A percentile compares a stretch with the other conserved stretches of the same genome.
Evolutionary conservation across 2,113 vertebrate genomes (phyloP).

Genomic region (Mustela lutreola): DNA sequence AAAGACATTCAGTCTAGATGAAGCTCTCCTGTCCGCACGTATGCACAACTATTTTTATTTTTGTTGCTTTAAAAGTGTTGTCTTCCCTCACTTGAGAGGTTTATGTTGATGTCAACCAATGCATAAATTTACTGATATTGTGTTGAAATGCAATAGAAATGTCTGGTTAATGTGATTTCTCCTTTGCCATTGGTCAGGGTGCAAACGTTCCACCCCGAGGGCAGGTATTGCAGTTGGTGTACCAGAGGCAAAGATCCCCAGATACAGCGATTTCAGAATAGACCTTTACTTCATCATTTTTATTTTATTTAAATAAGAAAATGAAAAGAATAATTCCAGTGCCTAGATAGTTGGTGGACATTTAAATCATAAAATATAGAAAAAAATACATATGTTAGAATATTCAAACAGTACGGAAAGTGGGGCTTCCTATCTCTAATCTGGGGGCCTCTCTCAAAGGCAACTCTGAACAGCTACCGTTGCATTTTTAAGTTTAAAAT

Average conservation of each 20-base stretch:
- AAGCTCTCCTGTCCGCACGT: not conserved
- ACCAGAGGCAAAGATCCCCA: not conserved
- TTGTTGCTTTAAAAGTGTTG: constrained; percentile 1
- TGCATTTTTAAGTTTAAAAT: constrained; percentile 17
- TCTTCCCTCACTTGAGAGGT: not conserved
- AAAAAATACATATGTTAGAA: not conserved
- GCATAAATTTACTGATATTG: not conserved
- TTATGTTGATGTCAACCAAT: not conserved
- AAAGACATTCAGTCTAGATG: constrained; percentile 45
- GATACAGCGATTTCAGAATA: constrained; percentile 10
- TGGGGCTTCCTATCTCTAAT: not conserved
- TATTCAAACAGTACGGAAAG: not conserved
- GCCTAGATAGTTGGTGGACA: not conserved
- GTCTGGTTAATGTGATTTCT: not conserved
- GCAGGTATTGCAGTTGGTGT: not conserved
- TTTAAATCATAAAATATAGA: constrained; percentile 24
- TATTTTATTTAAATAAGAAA: constrained; percentile 34
- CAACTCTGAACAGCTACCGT: not conserved
- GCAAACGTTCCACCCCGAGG: not conserved
- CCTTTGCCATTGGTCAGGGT: not conserved
- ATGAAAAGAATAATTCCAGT: constrained; percentile 5
- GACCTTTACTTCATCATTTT: not conserved
- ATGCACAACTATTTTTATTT: not conserved
- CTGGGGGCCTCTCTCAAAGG: not conserved
- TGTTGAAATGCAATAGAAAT: not conserved